Evolutionary conservation across 1,140 invertebrate species (phyloP).

Genomic region (Drosophila serrata): DNA sequence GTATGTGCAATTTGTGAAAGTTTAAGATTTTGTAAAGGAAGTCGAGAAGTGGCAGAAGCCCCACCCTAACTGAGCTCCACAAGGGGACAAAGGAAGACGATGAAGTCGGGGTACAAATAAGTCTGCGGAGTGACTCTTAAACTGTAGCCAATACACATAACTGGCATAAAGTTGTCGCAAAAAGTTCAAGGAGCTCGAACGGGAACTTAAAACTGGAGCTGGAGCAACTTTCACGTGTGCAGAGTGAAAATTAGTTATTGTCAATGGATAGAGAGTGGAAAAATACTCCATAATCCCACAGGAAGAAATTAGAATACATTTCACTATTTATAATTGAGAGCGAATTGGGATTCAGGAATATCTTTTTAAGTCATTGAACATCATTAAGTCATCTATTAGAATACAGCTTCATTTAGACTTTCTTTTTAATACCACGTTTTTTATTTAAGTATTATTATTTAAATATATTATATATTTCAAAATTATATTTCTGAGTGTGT

Average conservation of each 20-base stretch:
- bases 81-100: neutral
- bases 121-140: conserved; percentile 28
- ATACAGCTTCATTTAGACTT: neutral
- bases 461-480: neutral
- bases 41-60: conserved; percentile 25
- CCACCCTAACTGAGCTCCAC: conserved; percentile 1
- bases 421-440: no score
- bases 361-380: neutral
- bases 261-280: conserved; percentile 21
- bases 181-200: conserved; percentile 19
- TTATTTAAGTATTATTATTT: neutral
- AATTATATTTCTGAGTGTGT: neutral
- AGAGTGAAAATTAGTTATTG: conserved; percentile 59
- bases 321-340: neutral
- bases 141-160: conserved; percentile 38
- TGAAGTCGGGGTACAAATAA: conserved; percentile 7
- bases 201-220: conserved; percentile 2
- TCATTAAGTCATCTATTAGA: neutral
- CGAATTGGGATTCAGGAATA: no score
- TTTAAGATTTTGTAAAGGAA: conserved; percentile 38
- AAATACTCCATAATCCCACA: neutral
- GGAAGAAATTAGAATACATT: neutral
- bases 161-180: conserved; percentile 44
- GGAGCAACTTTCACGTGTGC: conserved; percentile 45
- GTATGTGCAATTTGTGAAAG: conserved; percentile 46